Percentiles rank a stretch among this genome's conserved stretches.
Evolutionary conservation across 2,113 vertebrate genomes (phyloP).

Genomic region (Pachycephala philippinensis): DNA sequence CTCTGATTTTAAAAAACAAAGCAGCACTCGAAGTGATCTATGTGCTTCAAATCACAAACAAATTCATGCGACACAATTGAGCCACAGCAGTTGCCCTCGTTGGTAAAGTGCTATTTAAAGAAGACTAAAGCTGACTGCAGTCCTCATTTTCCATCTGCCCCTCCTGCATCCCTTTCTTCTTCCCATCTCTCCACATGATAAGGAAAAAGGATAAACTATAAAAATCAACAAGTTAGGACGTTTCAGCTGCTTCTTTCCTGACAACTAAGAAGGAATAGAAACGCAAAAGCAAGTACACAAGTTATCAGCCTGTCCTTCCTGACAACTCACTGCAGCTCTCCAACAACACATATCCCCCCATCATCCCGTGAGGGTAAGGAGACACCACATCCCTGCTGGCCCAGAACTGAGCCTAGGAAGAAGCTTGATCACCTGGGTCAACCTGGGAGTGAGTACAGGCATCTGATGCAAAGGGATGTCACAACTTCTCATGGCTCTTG

Average conservation of each 20-base stretch:
- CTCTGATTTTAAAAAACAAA: background rate
- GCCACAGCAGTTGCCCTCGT: rapidly evolving
- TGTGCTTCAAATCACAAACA: background rate
- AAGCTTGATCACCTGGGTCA: background rate
- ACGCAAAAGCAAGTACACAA: background rate
- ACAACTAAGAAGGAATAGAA: background rate
- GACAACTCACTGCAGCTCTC: background rate
- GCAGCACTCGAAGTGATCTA: background rate
- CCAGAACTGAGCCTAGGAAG: background rate
- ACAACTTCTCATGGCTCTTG: background rate
- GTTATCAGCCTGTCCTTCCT: background rate
- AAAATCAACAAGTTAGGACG: background rate
- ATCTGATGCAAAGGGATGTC: background rate
- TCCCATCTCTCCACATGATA: background rate
- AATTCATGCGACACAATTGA: background rate
- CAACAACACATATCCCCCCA: background rate
- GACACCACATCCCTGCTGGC: background rate
- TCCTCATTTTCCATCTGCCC: background rate
- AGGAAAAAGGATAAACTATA: background rate
- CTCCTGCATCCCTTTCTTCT: background rate
- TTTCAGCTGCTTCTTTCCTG: background rate
- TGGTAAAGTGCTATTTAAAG: background rate
- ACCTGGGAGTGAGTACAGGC: background rate
- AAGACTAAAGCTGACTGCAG: background rate
- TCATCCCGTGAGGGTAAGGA: background rate